These are phyloP conservation scores for Lordiphosa mommai DNA, from an alignment of 1,140 invertebrate species.

Conservation along the genomic window DNA sequence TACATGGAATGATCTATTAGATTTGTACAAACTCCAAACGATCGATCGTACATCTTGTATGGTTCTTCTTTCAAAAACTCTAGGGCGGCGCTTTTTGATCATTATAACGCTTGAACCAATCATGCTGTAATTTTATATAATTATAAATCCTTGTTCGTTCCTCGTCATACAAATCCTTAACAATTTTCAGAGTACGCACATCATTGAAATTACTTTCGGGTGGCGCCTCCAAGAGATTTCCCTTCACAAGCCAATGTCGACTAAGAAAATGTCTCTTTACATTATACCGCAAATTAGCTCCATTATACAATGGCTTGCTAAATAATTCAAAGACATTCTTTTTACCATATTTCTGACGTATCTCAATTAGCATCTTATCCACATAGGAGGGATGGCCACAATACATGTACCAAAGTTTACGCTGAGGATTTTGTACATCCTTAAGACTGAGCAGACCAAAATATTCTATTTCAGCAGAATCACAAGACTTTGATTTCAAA, in stretches of 20 bases:
- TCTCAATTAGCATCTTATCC: constrained; percentile 8
- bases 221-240: constrained; percentile 45
- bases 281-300: constrained; percentile 10
- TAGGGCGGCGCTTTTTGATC: constrained; percentile 19
- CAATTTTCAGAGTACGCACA: constrained; percentile 18
- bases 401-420: constrained; percentile 45
- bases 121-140: constrained; percentile 28
- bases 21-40: not conserved
- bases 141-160: constrained; percentile 38
- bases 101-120: constrained; percentile 13
- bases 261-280: constrained; percentile 31
- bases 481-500: constrained; percentile 7
- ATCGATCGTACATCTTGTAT: not conserved
- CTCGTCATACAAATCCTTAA: constrained; percentile 20
- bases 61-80: not conserved
- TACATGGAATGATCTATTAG: no score
- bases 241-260: constrained; percentile 36
- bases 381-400: constrained; percentile 22
- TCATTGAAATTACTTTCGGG: constrained; percentile 34
- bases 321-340: constrained; percentile 48
- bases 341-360: constrained; percentile 47
- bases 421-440: constrained; percentile 6
- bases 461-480: constrained; percentile 26
- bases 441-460: constrained; percentile 42
- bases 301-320: constrained; percentile 27